Base-by-base conservation (phyloP, 2,113 vertebrate species). In the Otis tarda region DNA sequence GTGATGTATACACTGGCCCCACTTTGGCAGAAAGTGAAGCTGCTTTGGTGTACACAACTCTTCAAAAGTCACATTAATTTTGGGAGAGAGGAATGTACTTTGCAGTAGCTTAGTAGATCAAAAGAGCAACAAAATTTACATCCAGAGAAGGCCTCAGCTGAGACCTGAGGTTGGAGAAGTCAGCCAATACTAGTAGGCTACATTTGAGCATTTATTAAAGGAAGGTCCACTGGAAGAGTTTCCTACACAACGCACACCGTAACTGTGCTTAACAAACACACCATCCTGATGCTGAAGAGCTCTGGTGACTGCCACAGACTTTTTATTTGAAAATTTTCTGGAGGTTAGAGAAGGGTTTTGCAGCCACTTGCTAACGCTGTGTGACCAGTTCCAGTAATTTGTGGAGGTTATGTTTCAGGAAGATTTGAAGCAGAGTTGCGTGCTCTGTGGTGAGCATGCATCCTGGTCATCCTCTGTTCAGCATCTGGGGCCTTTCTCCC, bases 191-290 rank as follows among this genome's bases (percentile, higher is more conserved):
- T 9, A 5, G 4, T 8, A 68, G 68, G 52, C 14, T 41, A 6
- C 2, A 1, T 65, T 30, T 63, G 60, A 70, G 16, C 17, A 2
- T 10, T 11, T 9, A n/a, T 43, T 68, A 47, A 45, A 80, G 63
- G 14, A n/a, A 81, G 90, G 67, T 53, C 30, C 25, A 7, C 17
- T 2, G 1, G 43, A 52, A 69, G 21, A 61, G 17, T 61, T 52
- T 28, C 19, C 28, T 14, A 13, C 8, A 1, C 8, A 2, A 0
- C 0, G 1, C 65, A 11, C 0, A 1, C 12, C 13, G n/a, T 39
- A 14, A 14, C 19, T 77, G 23, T 57, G 8, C 37, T 55, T 41
- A 33, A 39, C 30, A 39, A 74, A 74, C 20, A 15, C 12, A 33
- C 17, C n/a, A 14, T 17, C 28, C 35, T 71, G 31, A 37, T 0